These are phyloP conservation scores for Papilio dardanus DNA, from an alignment of 1,140 invertebrate genomes.

Conservation along the genomic window DNA sequence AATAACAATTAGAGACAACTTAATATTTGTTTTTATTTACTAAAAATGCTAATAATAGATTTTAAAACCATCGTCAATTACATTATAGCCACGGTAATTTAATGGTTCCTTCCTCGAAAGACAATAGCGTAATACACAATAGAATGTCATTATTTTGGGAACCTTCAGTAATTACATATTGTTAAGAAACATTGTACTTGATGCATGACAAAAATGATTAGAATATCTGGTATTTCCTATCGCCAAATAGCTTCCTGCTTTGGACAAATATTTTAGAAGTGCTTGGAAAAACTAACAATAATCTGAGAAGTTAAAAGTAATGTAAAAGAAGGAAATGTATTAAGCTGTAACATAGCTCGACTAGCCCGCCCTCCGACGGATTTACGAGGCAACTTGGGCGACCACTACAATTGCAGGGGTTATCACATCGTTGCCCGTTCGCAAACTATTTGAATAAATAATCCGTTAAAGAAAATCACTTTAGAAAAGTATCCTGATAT, in stretches of 20 bases:
- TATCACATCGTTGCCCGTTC: neutral
- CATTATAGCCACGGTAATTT: neutral
- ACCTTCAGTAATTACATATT: neutral
- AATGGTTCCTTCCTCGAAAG: neutral
- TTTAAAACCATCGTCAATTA: neutral
- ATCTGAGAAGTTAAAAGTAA: neutral
- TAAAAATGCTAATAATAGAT: neutral
- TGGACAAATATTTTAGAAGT: neutral
- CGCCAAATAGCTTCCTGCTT: neutral
- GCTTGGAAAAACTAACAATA: neutral
- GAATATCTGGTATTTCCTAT: neutral
- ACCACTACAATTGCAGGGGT: neutral
- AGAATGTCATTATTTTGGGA: neutral
- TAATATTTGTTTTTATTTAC: neutral
- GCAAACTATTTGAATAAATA: conserved; percentile 14
- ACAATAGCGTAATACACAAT: conserved; percentile 2
- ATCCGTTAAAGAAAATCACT: neutral
- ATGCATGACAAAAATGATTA: neutral
- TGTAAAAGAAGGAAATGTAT: neutral
- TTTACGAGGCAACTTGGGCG: conserved; percentile 10
- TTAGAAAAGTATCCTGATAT: neutral
- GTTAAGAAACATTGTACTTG: neutral
- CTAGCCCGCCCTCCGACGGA: neutral
- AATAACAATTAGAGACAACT: neutral
- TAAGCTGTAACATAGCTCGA: neutral